phyloP scores from a whole-genome alignment of 2,888 invertebrate genomes.

The Mantis religiosa region DNA sequence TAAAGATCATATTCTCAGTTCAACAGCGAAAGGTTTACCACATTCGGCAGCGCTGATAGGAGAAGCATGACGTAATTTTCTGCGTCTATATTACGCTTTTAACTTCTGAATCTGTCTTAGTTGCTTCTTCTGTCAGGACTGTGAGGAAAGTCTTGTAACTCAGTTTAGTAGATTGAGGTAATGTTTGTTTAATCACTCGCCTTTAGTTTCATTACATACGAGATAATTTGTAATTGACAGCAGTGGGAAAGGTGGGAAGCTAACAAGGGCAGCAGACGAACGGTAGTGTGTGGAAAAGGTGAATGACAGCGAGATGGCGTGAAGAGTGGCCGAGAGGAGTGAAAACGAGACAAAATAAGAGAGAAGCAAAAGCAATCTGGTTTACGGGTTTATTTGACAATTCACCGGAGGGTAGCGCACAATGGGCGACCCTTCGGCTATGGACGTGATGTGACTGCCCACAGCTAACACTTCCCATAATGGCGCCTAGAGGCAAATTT shows the following conservation, averaged over 20 bases:
- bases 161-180: too few relatives aligned
- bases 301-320: not conserved
- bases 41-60: too few relatives aligned
- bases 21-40: too few relatives aligned
- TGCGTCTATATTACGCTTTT: too few relatives aligned
- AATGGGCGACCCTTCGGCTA: conserved; percentile 10
- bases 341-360: not conserved
- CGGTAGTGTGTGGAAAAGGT: not conserved
- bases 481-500: not conserved
- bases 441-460: not conserved
- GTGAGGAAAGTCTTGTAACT: too few relatives aligned
- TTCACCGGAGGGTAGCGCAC: conserved; percentile 25
- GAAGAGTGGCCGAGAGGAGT: not conserved
- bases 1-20: too few relatives aligned
- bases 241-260: not conserved
- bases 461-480: not conserved
- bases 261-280: not conserved
- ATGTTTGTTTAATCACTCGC: too few relatives aligned
- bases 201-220: not conserved
- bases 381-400: conserved; percentile 28
- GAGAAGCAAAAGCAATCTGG: conserved; percentile 22
- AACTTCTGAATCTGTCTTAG: too few relatives aligned
- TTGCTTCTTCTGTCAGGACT: too few relatives aligned
- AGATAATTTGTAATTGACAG: not conserved
- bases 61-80: too few relatives aligned